Base-by-base conservation (phyloP, 2,113 vertebrate genomes). In the Trachemys scripta region DNA sequence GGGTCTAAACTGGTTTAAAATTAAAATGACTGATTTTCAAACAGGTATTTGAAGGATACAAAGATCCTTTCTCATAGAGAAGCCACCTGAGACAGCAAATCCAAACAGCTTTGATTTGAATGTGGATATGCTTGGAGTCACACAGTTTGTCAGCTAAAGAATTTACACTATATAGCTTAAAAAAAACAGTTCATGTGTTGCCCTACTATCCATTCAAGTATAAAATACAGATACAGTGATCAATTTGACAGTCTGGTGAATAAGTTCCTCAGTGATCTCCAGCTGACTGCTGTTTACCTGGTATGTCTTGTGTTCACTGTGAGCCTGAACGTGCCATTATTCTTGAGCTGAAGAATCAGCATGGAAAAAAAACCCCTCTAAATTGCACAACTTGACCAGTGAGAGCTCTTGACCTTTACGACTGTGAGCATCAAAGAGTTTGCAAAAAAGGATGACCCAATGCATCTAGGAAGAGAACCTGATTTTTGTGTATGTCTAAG, bases 31-130 rank as follows among this genome's bases (percentile, higher is more conserved):
- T 69, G 24, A 51, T 20, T 94, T 94, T 87, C 45, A n/a, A 82
- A 82, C 17, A 53, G n/a, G 83, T 76, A 91, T 82, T 50, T 29
- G 51, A 95, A 88, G 27, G 56, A 90, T 95, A 83, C 57, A 86
- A 95, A 82, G 45, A 31, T 9, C 84, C 4, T 25, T 94, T 65
- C 81, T 91, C 10, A 29, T n/a, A 42, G 7, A 91, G 50, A 84
- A 0, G 0, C 22, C 35, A 53, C 42, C 38, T 5, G 51, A 80
- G 88, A 56, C 24, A 11, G 2, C 7, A 65, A 81, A 57, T 62
- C 72, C 80, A 91, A 95, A 89, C 88, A 89, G 24, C 17, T 1
- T 27, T 22, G n/a, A 38, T 80, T 29, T 80, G 80, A 3, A 31
- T 50, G 42, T 82, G 49, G 35, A 75, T 49, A 7, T 8, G 11